Evolutionary conservation across 1,140 invertebrate genomes (phyloP), one percentile per base, ranked within the genome.

Genomic region (Meloidogyne exigua): DNA sequence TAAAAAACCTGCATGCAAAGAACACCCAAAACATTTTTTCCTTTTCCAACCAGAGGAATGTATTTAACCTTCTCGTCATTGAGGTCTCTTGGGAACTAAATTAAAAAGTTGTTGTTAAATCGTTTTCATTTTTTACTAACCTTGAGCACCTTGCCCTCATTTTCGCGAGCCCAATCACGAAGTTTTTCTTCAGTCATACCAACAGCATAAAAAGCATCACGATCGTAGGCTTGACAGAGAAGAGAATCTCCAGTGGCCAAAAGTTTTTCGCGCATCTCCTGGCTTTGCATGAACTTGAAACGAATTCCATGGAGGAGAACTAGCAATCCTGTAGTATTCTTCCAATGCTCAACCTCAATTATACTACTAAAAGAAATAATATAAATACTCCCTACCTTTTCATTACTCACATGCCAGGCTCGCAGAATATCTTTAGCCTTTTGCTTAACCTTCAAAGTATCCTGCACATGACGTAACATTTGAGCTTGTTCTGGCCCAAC

Each of bases 141-240:
- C 68, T 84, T 83, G n/a, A 83, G 42, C 7, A 62, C 18, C 76
- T 81, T 70, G 3, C 82, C 82, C 12, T 74, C 72, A 62, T 84
- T 76, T 44, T 84, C 80, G 21, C 39, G 66, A 2, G 78, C 75
- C 82, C 82, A 83, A 62, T 77, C 32, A 42, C 63, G 32, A 3
- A 85, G 67, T 2, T 63, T 62, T n/a, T 80, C 67, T n/a, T 72
- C 44, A 44, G 32, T 71, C 67, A 76, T 63, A 0, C 82, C 82
- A 28, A 26, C 26, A 12, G 81, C 82, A n/a, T 68, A 83, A 25
- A 82, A 77, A 25, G 79, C 70, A 36, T 83, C 82, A 2, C 69
- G 39, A 13, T 76, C 72, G 49, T 83, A 81, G 10, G 77, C 44
- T 21, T 83, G 82, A 18, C 75, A 79, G 18, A 83, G 62, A 39